These are phyloP conservation scores for Macrobrachium rosenbergii DNA, from an alignment of 1,140 invertebrate genomes.

Conservation along the genomic window DNA sequence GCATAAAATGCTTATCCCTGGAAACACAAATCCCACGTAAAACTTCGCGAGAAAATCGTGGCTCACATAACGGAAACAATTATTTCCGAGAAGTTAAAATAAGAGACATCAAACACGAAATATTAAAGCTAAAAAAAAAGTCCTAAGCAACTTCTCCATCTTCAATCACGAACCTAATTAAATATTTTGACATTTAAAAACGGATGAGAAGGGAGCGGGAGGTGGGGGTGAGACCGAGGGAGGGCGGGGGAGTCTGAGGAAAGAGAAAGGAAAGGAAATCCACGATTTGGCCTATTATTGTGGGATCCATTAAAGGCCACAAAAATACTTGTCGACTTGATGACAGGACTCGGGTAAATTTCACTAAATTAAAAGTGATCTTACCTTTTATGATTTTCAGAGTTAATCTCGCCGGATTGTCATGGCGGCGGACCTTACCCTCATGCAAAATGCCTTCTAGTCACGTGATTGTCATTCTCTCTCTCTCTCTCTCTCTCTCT, in stretches of 20 bases:
- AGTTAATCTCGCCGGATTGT: slow-evolving; percentile 29
- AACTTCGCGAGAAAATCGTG: too few species aligned
- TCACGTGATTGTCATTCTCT: slow-evolving; percentile 13
- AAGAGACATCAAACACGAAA: too few species aligned
- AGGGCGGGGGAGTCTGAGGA: too few species aligned
- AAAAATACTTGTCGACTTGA: slow-evolving; percentile 34
- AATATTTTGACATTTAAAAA: slow-evolving; percentile 32
- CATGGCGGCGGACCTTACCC: neutral
- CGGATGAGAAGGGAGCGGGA: too few species aligned
- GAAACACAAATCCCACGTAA: too few species aligned
- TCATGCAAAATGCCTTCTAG: neutral
- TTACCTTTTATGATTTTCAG: slow-evolving; percentile 35
- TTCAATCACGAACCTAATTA: slow-evolving; percentile 1
- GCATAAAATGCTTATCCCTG: too few species aligned
- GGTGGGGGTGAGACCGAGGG: too few species aligned
- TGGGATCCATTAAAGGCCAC: slow-evolving; percentile 20
- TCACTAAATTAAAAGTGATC: slow-evolving; percentile 50
- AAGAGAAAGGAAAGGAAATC: neutral
- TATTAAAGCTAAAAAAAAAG: too few species aligned
- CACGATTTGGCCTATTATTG: slow-evolving; percentile 2
- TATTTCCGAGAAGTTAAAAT: too few species aligned
- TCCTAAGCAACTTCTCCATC: too few species aligned
- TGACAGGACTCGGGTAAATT: slow-evolving; percentile 44
- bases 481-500: neutral
- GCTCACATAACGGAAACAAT: too few species aligned